A percentile compares a stretch with the other conserved stretches of the same genome.
Conservation (phyloP, 2,113 vertebrate species). For the Diphyllodes magnificus region DNA sequence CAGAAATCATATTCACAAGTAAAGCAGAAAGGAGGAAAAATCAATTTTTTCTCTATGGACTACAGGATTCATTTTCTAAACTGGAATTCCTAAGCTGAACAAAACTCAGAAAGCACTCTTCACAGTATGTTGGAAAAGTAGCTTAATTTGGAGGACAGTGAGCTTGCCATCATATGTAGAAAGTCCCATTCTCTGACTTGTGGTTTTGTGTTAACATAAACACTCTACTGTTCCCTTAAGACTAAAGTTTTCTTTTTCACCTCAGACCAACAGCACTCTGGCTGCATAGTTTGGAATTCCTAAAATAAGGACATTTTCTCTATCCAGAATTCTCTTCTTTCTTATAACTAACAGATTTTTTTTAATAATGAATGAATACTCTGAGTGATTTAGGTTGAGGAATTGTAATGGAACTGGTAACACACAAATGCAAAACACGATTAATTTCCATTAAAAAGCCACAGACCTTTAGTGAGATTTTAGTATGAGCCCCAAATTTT, state of each 20-base stretch:
- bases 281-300: neutral
- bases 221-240: neutral
- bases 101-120: constrained; percentile 1
- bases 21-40: constrained; percentile 25
- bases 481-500: neutral
- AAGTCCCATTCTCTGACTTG: neutral
- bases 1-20: constrained; percentile 47
- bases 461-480: neutral
- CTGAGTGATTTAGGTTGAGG: neutral
- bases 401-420: neutral
- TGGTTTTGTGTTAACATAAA: constrained; percentile 22
- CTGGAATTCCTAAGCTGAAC: neutral
- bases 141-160: constrained; percentile 34
- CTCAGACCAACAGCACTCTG: neutral
- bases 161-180: neutral
- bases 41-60: constrained; percentile 34
- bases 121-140: neutral
- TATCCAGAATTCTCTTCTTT: neutral
- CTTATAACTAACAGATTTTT: neutral
- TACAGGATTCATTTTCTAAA: neutral
- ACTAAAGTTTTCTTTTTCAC: constrained; percentile 18
- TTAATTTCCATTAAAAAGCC: neutral
- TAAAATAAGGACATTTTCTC: neutral
- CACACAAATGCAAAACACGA: neutral
- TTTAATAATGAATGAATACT: neutral